A percentile compares a stretch with the other conserved stretches of the same genome.
Conservation (phyloP, 2,113 vertebrate species). For the Pithys albifrons region DNA sequence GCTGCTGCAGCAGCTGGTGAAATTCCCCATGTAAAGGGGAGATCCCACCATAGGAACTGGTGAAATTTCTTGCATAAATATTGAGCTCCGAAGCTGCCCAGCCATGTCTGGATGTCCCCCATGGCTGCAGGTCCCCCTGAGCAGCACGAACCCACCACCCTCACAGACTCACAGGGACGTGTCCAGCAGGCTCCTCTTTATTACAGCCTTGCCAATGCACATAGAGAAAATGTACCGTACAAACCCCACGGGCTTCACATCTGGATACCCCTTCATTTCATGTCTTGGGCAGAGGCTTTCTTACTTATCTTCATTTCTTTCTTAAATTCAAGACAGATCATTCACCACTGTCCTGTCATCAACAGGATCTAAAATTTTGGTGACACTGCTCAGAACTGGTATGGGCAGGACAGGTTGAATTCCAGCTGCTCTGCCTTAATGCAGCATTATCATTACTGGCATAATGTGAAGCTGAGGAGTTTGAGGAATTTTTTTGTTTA, state of each 20-base stretch:
- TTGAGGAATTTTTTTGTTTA: neutral
- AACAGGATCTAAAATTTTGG: neutral
- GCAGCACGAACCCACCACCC: fast-evolving
- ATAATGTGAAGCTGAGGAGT: neutral
- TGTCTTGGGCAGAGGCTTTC: neutral
- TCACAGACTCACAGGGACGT: fast-evolving
- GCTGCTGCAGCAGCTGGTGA: neutral
- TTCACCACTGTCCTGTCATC: neutral
- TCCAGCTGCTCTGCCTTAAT: neutral
- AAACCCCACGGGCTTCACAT: fast-evolving
- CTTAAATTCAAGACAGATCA: neutral
- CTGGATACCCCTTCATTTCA: neutral
- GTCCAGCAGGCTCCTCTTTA: neutral
- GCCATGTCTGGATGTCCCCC: fast-evolving
- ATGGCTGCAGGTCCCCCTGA: fast-evolving
- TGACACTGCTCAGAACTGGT: fast-evolving
- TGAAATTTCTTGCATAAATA: neutral
- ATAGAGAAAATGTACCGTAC: fast-evolving
- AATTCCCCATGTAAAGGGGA: neutral
- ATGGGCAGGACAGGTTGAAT: neutral
- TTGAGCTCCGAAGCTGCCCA: neutral
- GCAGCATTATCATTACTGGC: neutral
- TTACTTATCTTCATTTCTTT: neutral
- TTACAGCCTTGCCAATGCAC: neutral
- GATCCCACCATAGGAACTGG: neutral